These are phyloP conservation scores for Cephus spinipes DNA, from an alignment of 2,888 invertebrate genomes.

Conservation along the genomic window DNA sequence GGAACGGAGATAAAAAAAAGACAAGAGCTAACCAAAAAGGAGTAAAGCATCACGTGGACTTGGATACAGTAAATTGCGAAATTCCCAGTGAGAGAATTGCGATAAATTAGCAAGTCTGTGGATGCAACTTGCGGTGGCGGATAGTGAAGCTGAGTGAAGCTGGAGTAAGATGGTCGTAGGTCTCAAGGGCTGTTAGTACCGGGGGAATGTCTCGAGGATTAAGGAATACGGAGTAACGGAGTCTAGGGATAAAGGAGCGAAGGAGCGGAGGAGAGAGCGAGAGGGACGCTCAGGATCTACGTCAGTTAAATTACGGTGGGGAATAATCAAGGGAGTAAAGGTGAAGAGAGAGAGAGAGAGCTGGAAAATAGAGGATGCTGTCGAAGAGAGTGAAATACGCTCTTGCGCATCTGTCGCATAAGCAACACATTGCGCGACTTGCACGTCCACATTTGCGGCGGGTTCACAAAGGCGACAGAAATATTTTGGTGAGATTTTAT, in stretches of 20 bases:
- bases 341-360: not conserved
- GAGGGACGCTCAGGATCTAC: not conserved
- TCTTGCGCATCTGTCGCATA: slow-evolving; percentile 49
- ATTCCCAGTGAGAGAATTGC: not conserved
- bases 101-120: not conserved
- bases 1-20: not conserved
- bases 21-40: not conserved
- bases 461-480: slow-evolving; percentile 10
- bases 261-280: not conserved
- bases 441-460: slow-evolving; percentile 53
- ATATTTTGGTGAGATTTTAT: slow-evolving; percentile 9
- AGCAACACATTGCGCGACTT: slow-evolving; percentile 43
- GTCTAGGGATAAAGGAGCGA: not conserved
- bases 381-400: slow-evolving; percentile 54
- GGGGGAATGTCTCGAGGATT: not conserved
- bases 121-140: not conserved
- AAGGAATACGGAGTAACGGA: not conserved
- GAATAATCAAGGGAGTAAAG: not conserved
- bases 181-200: not conserved
- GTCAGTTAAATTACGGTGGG: not conserved
- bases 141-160: not conserved
- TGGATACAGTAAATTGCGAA: not conserved
- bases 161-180: not conserved
- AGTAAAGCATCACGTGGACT: not conserved
- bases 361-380: slow-evolving; percentile 34